phyloP scores from a whole-genome alignment of 2,888 invertebrate genomes.

The Synergus gifuensis region DNA sequence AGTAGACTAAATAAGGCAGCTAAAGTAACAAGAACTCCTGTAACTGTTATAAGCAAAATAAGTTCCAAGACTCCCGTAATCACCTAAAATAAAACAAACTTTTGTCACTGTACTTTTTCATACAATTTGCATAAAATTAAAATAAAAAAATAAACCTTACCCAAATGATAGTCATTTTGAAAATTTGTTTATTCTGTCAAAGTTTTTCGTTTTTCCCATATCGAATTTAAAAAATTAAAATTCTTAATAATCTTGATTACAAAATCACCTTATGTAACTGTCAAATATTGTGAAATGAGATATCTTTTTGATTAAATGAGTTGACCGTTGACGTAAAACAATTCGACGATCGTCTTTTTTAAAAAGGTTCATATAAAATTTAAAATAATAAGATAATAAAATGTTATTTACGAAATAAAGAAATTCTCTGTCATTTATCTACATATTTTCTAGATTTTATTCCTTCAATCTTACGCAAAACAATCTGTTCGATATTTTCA shows the following conservation, averaged over 20 bases:
- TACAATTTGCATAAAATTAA: neutral
- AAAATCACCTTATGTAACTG: neutral
- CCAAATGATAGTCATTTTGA: slow-evolving; percentile 14
- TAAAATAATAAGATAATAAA: neutral
- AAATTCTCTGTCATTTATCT: slow-evolving; percentile 12
- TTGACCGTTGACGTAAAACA: neutral
- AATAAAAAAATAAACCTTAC: slow-evolving; percentile 2
- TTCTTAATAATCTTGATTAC: neutral
- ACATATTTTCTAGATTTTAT: slow-evolving; percentile 33
- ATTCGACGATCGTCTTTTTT: slow-evolving; percentile 23
- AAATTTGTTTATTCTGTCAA: neutral
- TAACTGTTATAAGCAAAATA: neutral
- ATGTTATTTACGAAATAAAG: neutral
- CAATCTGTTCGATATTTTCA: slow-evolving; percentile 32
- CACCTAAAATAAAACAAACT: slow-evolving; percentile 4
- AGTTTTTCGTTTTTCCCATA: slow-evolving; percentile 6
- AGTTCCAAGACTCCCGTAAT: slow-evolving; percentile 6
- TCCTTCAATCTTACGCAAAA: slow-evolving; percentile 39
- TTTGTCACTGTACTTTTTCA: too few species aligned
- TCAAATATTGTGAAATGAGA: neutral
- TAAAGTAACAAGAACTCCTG: slow-evolving; percentile 1
- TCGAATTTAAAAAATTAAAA: neutral
- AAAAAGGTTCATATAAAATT: neutral
- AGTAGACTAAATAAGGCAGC: slow-evolving; percentile 11
- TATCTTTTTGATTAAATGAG: slow-evolving; percentile 4